phyloP scores from a whole-genome alignment of 2,888 invertebrate species.

The Tromatobia lineatoria region DNA sequence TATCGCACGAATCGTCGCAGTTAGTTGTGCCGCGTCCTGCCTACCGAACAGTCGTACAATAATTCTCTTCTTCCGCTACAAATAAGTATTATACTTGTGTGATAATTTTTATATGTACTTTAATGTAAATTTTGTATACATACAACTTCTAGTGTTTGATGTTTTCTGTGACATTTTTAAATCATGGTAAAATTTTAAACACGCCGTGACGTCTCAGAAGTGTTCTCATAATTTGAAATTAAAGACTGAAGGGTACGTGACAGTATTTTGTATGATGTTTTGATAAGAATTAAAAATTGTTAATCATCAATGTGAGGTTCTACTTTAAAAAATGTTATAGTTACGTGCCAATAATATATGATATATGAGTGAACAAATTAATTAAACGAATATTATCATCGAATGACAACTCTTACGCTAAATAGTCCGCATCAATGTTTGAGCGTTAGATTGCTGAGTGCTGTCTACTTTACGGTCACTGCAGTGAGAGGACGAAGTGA shows the following conservation, averaged over 20 bases:
- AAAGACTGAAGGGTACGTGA: slow-evolving; percentile 21
- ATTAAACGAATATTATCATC: neutral
- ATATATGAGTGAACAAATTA: neutral
- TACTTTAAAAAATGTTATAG: slow-evolving; percentile 6
- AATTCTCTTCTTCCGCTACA: slow-evolving; percentile 41
- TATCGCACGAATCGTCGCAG: slow-evolving; percentile 83
- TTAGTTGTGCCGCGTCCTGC: slow-evolving; percentile 80
- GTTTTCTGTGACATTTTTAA: slow-evolving; percentile 2
- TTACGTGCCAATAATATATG: neutral
- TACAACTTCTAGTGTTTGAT: slow-evolving; percentile 19
- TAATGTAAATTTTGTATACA: neutral
- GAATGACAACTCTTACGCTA: neutral
- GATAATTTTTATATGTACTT: neutral
- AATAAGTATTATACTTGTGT: neutral
- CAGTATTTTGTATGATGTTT: slow-evolving; percentile 30
- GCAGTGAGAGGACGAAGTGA: slow-evolving; percentile 19
- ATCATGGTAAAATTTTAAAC: neutral
- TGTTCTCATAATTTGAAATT: slow-evolving; percentile 22
- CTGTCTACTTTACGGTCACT: slow-evolving; percentile 43
- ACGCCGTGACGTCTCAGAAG: slow-evolving; percentile 4
- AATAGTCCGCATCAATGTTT: slow-evolving; percentile 41
- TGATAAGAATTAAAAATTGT: slow-evolving; percentile 52
- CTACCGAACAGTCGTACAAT: slow-evolving; percentile 75
- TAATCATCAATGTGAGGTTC: slow-evolving; percentile 25
- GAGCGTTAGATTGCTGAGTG: neutral